These are phyloP conservation scores for Oceanodroma leucorhoa DNA, from an alignment of 2,797 vertebrate genomes.

Conservation along the genomic window DNA sequence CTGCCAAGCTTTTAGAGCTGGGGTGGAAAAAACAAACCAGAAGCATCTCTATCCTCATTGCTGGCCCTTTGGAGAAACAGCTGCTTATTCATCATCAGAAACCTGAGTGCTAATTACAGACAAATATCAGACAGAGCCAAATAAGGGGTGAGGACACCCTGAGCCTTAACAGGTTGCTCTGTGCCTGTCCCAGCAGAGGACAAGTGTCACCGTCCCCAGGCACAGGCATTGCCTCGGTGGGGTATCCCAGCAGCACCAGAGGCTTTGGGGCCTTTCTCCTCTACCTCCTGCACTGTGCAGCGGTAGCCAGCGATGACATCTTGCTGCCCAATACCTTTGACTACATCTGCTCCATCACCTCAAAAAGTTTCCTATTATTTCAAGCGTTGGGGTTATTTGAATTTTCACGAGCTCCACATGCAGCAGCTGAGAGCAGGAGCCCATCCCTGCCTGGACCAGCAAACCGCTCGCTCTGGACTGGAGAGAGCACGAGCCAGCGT, in stretches of 20 bases:
- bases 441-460: background rate
- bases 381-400: background rate
- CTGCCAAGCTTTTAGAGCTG: background rate
- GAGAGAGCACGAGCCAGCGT: fast-evolving
- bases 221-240: background rate
- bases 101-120: background rate
- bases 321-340: background rate
- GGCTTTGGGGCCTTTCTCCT: background rate
- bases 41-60: background rate
- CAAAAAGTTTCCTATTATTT: background rate
- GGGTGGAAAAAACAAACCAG: background rate
- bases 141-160: background rate
- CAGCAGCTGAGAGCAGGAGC: background rate
- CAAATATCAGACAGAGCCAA: background rate
- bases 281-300: fast-evolving
- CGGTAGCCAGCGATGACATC: background rate
- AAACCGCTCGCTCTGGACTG: fast-evolving
- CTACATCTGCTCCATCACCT: background rate
- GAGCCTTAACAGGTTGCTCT: background rate
- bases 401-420: background rate
- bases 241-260: background rate
- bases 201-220: no score
- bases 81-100: background rate
- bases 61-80: background rate
- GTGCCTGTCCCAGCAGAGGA: background rate